Conservation (phyloP, 2,113 vertebrate genomes). For the Casuarius casuarius region DNA sequence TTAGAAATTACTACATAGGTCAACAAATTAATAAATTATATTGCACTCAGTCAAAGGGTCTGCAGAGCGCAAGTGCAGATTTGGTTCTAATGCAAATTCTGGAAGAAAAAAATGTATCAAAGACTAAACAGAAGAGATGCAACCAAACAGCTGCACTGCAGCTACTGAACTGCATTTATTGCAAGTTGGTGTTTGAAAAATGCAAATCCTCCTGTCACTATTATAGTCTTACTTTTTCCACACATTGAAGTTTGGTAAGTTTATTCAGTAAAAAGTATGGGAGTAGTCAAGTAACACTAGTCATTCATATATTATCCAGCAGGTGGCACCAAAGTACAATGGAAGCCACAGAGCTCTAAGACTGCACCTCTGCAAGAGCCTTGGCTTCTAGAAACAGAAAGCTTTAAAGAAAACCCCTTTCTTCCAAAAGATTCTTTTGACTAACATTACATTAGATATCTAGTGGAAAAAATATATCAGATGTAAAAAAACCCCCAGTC, state of each 20-base stretch:
- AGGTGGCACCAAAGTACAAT: constrained; percentile 40
- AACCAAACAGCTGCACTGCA: neutral
- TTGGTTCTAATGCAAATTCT: neutral
- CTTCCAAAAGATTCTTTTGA: neutral
- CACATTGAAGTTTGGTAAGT: neutral
- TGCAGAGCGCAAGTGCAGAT: neutral
- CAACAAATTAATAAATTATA: neutral
- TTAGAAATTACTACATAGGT: neutral
- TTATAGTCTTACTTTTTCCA: neutral
- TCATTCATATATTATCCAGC: neutral
- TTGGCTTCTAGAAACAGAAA: neutral
- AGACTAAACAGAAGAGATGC: neutral
- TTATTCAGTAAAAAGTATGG: neutral
- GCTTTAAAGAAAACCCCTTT: neutral
- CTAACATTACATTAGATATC: neutral
- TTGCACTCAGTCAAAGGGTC: neutral
- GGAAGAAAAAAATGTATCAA: neutral
- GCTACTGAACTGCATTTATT: neutral
- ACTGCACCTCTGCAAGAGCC: neutral
- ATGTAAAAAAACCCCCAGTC: neutral
- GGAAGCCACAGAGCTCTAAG: neutral
- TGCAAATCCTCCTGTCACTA: neutral
- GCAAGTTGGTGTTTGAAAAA: neutral
- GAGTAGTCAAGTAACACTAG: neutral
- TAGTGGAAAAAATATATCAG: neutral